Evolutionary conservation across 2,797 vertebrate genomes (phyloP).

Genomic region (Coranthus polyacanthus): DNA sequence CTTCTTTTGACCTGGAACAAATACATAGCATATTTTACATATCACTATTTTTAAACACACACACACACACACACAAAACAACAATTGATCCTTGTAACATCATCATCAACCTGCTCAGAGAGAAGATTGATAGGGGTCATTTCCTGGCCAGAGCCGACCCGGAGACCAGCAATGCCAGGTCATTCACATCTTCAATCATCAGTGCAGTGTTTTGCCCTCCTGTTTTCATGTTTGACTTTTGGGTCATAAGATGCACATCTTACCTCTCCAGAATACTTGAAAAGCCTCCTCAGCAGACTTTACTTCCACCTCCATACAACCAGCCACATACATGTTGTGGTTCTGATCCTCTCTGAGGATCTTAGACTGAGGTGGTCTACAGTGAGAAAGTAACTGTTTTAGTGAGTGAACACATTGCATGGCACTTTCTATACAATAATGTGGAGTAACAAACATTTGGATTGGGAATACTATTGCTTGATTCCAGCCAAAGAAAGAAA

Average conservation of each 20-base stretch:
- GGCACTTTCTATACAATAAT: conserved; percentile 21
- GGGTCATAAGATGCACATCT: background rate
- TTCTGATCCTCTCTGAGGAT: conserved; percentile 94
- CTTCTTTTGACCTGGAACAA: conserved; percentile 92
- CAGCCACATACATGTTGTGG: conserved; percentile 97
- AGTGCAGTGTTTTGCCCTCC: conserved; percentile 60
- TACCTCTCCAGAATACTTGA: conserved; percentile 95
- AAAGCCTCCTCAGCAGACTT: conserved; percentile 97
- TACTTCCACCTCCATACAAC: conserved; percentile 96
- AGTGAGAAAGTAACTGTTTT: conserved; percentile 26
- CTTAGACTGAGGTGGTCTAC: conserved; percentile 94
- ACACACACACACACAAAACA: no score
- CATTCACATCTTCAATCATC: conserved; percentile 83
- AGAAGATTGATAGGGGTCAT: conserved; percentile 85
- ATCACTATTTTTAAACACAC: background rate
- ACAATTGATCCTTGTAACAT: background rate
- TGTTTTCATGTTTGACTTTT: background rate
- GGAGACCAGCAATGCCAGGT: conserved; percentile 81
- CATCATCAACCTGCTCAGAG: conserved; percentile 80
- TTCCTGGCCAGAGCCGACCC: conserved; percentile 79
- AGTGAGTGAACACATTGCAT: background rate
- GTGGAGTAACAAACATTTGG: background rate
- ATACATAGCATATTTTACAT: background rate
- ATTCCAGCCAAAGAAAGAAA: conserved; percentile 42
- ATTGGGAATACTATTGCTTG: conserved; percentile 2